A percentile compares a stretch with the other conserved stretches of the same genome.
phyloP scores from a whole-genome alignment of 2,888 invertebrate species.

The Drosophila lutescens region DNA sequence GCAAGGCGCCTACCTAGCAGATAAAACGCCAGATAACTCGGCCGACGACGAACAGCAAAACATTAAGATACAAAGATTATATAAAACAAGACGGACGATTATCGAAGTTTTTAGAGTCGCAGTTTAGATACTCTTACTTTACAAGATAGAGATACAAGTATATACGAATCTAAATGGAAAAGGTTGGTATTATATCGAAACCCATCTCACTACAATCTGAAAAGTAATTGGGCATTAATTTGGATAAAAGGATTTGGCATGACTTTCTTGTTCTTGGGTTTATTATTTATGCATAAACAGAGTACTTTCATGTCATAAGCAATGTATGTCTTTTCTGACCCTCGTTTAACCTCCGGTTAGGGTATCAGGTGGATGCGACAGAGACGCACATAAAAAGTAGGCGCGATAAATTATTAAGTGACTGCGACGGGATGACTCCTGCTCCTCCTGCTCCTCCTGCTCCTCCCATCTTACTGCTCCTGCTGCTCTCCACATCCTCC shows the following conservation, averaged over 20 bases:
- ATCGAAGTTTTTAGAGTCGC: neutral
- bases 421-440: slow-evolving; percentile 48
- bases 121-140: slow-evolving; percentile 2
- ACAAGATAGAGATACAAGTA: neutral
- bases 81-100: slow-evolving; percentile 13
- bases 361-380: slow-evolving; percentile 11
- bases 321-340: neutral
- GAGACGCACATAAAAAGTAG: slow-evolving; percentile 45
- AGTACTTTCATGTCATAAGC: neutral
- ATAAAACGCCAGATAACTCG: slow-evolving; percentile 53
- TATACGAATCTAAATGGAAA: too few relatives aligned
- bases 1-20: slow-evolving; percentile 49
- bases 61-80: slow-evolving; percentile 55
- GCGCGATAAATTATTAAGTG: slow-evolving; percentile 69
- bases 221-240: neutral
- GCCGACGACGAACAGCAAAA: slow-evolving; percentile 53
- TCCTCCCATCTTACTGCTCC: neutral
- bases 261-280: neutral
- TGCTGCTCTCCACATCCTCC: neutral
- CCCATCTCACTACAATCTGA: too few relatives aligned
- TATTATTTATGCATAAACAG: neutral
- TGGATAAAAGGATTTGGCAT: neutral
- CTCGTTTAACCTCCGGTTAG: neutral
- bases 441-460: slow-evolving; percentile 27
- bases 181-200: too few relatives aligned